Evolutionary conservation across 2,888 invertebrate species (phyloP).

Genomic region (Eupeodes luniger): DNA sequence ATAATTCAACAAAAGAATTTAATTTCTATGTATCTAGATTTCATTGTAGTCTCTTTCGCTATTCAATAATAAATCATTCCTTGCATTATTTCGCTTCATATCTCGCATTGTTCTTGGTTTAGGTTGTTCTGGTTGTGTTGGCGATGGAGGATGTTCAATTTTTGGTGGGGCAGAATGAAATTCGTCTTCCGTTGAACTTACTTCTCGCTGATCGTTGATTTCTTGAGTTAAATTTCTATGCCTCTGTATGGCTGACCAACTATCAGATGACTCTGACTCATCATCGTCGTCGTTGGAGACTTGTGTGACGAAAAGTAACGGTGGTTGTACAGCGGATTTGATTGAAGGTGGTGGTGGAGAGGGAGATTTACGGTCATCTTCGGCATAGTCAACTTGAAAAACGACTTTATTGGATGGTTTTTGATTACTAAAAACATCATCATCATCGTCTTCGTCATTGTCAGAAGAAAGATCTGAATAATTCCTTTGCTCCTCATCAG

Average conservation of each 20-base stretch:
- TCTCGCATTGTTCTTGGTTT: conserved; percentile 78
- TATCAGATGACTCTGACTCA: conserved; percentile 79
- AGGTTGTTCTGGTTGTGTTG: conserved; percentile 43
- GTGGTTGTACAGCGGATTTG: conserved; percentile 48
- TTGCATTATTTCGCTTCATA: conserved; percentile 76
- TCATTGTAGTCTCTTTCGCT: conserved; percentile 38
- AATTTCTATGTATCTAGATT: conserved; percentile 24
- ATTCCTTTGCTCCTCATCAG: conserved; percentile 81
- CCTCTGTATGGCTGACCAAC: conserved; percentile 86
- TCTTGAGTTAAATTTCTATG: conserved; percentile 82
- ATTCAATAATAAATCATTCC: conserved; percentile 54
- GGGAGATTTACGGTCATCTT: conserved; percentile 19
- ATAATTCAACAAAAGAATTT: conserved; percentile 8
- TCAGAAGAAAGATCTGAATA: conserved; percentile 77
- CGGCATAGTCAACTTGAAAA: conserved; percentile 30
- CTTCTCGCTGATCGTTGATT: conserved; percentile 61
- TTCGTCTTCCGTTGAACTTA: conserved; percentile 45
- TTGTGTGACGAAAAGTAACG: conserved; percentile 79
- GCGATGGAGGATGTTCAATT: conserved; percentile 77
- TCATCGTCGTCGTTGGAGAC: conserved; percentile 77
- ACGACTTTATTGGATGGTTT: conserved; percentile 29
- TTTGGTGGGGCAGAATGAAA: conserved; percentile 61
- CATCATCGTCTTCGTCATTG: not conserved
- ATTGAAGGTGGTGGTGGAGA: conserved; percentile 21
- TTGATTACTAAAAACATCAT: not conserved